Percentiles rank a stretch among this genome's conserved stretches.
phyloP scores from a whole-genome alignment of 2,888 invertebrate genomes.

The Drosophila pseudotakahashii region DNA sequence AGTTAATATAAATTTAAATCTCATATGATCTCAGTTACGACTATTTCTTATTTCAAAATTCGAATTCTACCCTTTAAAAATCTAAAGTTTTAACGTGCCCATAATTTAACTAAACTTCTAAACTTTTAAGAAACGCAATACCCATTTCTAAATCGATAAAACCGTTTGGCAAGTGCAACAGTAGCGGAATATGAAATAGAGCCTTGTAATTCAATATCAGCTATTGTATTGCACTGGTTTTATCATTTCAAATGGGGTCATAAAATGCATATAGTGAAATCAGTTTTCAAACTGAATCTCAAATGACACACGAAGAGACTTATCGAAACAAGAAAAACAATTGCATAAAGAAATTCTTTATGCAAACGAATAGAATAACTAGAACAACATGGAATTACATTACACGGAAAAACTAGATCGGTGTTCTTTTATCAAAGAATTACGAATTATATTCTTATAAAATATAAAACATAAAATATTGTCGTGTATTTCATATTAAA shows the following conservation, averaged over 20 bases:
- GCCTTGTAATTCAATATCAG: not conserved
- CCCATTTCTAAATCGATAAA: too few species aligned
- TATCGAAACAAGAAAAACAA: not conserved
- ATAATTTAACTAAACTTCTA: too few species aligned
- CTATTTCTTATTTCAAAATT: too few species aligned
- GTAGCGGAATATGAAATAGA: not conserved
- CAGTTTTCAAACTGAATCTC: conserved; percentile 1
- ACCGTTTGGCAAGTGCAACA: too few species aligned
- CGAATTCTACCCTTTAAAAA: too few species aligned
- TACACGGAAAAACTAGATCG: not conserved
- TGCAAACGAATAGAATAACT: not conserved
- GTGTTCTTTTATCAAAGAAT: not conserved
- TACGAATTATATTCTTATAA: too few species aligned
- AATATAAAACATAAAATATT: too few species aligned
- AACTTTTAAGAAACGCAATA: too few species aligned
- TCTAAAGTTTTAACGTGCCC: too few species aligned
- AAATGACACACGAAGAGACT: not conserved
- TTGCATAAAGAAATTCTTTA: not conserved
- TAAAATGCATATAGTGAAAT: conserved; percentile 1
- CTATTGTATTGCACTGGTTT: not conserved
- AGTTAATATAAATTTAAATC: too few species aligned
- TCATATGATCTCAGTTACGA: too few species aligned
- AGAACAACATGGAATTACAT: not conserved
- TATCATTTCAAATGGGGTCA: conserved; percentile 1
- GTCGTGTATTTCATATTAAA: too few species aligned